Base-by-base conservation (phyloP, 1,140 invertebrate genomes). In the Sycophaga agraensis region DNA sequence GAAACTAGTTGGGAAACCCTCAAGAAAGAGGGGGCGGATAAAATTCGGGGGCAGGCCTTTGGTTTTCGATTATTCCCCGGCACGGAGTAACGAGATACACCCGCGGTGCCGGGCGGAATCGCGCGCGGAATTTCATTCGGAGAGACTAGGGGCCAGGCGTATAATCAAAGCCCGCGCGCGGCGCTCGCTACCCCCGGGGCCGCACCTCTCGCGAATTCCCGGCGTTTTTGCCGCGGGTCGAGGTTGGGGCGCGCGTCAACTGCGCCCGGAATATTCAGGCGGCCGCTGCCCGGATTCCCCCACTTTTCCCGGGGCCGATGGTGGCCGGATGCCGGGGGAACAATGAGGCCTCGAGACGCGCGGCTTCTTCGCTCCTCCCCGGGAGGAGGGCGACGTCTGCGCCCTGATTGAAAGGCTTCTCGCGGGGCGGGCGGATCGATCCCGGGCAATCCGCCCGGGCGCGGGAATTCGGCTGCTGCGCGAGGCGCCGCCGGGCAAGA, bases 201-300 rank as follows among this genome's bases (percentile, higher is more conserved):
- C n/a, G n/a, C n/a, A n/a, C n/a, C n/a, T n/a, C n/a, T 43, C 19
- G 28, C 53, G 16, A 43, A 55, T 55, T 43, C 53, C 24, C 37
- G 2, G 17, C 16, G 14, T 45, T 56, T 56, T 56, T 45, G 53
- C 26, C 42, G 28, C 21, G 16, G 53, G 11, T 11, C 11, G 17
- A 34, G 11, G 28, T 4, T 16, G 7, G 16, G 28, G 12, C 42
- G 28, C n/a, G n/a, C n/a, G n/a, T n/a, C n/a, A n/a, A n/a, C n/a
- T n/a, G n/a, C n/a, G n/a, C n/a, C n/a, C n/a, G n/a, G n/a, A n/a
- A n/a, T n/a, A n/a, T n/a, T n/a, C n/a, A n/a, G n/a, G n/a, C 19
- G 48, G 9, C 9, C 22, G 40, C 34, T 55, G 43, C 19, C 34
- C 26, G 40, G 16, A 12, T 26, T 2, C 39, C 9, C 11, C 40